Conservation (phyloP, 2,888 invertebrate species). For the Limnephilus marmoratus region DNA sequence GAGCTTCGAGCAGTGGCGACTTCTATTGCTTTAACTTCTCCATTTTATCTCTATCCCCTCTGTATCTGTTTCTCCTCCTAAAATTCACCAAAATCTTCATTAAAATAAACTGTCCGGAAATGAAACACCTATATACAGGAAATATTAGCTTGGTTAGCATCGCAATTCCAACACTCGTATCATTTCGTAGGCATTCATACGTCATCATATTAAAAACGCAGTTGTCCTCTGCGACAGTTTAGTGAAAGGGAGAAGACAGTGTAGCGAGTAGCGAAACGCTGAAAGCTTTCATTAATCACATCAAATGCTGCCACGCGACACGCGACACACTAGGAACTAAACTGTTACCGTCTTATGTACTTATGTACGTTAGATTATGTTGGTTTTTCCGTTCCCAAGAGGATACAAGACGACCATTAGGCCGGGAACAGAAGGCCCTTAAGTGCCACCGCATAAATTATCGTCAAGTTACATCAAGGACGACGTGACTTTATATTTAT, state of each 20-base stretch:
- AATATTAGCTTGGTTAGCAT: conserved; percentile 17
- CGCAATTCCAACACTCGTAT: not conserved
- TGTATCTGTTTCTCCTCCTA: conserved; percentile 53
- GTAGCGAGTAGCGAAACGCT: not conserved
- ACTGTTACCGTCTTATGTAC: conserved; percentile 12
- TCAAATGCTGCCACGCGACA: not conserved
- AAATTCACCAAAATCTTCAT: conserved; percentile 59
- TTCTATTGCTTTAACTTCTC: conserved; percentile 50
- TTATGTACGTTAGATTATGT: conserved; percentile 4
- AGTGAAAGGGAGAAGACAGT: not conserved
- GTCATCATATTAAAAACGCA: no score
- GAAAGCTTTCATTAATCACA: conserved; percentile 45
- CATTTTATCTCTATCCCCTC: conserved; percentile 38
- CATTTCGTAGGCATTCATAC: no score
- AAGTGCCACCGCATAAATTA: conserved; percentile 35
- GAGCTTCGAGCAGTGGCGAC: conserved; percentile 49
- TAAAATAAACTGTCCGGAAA: conserved; percentile 52
- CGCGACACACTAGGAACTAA: not conserved
- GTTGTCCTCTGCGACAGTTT: not conserved
- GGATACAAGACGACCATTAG: conserved; percentile 21
- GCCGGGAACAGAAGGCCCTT: conserved; percentile 19
- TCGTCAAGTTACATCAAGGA: conserved; percentile 11
- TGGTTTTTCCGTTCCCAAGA: conserved; percentile 19
- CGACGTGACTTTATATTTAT: conserved; percentile 16
- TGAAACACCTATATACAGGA: not conserved